Conservation (phyloP, 2,888 invertebrate genomes). For the Xanthorhoe designata region DNA sequence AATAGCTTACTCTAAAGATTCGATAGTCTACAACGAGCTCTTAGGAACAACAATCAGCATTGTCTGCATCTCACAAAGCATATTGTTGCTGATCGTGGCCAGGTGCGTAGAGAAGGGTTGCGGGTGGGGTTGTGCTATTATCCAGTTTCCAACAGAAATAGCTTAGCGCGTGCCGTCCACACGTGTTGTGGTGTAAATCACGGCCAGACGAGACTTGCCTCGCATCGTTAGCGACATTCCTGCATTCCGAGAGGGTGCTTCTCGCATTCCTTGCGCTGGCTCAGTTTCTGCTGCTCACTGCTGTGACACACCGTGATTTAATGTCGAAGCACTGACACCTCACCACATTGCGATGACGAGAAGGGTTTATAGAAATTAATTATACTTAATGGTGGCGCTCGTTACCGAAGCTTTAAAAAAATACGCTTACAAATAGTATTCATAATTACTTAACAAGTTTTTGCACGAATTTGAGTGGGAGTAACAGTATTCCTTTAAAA, state of each 20-base stretch:
- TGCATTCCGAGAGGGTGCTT: slow-evolving; percentile 24
- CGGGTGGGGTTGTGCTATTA: background rate
- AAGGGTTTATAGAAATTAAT: background rate
- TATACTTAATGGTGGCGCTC: slow-evolving; percentile 2
- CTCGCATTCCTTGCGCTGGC: slow-evolving; percentile 22
- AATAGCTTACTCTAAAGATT: background rate
- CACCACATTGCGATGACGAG: slow-evolving; percentile 4
- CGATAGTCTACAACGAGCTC: background rate
- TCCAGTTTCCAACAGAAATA: slow-evolving; percentile 17
- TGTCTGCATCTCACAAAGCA: background rate
- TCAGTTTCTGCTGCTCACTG: background rate
- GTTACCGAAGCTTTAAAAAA: background rate
- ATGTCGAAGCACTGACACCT: background rate
- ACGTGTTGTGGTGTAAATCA: slow-evolving; percentile 42
- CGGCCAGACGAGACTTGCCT: slow-evolving; percentile 6
- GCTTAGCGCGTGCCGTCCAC: slow-evolving; percentile 13
- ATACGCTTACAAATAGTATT: background rate
- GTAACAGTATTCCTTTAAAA: background rate
- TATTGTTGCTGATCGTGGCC: background rate
- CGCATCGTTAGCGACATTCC: slow-evolving; percentile 35
- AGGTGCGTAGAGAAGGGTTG: background rate
- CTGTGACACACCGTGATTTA: slow-evolving; percentile 14
- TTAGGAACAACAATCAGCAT: background rate
- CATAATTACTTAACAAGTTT: background rate
- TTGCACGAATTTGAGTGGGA: background rate